Evolutionary conservation across 2,797 vertebrate genomes (phyloP).

Genomic region (Lateolabrax maculatus): DNA sequence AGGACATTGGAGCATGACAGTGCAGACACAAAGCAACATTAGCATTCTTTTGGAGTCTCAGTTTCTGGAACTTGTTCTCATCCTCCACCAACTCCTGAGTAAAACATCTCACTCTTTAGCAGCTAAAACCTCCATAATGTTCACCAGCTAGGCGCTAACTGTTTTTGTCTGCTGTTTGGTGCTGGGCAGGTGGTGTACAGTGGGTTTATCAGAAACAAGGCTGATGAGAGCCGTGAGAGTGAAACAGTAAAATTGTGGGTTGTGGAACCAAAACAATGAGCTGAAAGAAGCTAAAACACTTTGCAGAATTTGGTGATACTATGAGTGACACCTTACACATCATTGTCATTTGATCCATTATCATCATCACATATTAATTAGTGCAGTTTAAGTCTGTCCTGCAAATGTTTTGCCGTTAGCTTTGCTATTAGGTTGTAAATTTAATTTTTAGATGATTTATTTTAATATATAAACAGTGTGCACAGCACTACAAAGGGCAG

Average conservation of each 20-base stretch:
- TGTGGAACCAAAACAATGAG: neutral
- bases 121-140: neutral
- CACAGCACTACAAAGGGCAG: neutral
- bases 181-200: too few relatives aligned
- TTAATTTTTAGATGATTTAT: neutral
- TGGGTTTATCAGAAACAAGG: neutral
- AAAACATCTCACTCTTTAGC: neutral
- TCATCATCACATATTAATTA: neutral
- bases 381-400: neutral
- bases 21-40: slow-evolving; percentile 5
- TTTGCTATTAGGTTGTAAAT: neutral
- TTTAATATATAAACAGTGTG: neutral
- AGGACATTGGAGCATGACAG: neutral
- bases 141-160: neutral
- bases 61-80: too few relatives aligned
- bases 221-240: neutral
- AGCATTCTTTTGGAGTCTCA: neutral
- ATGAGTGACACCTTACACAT: neutral
- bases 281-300: neutral
- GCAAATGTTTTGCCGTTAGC: neutral
- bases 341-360: neutral
- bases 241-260: neutral
- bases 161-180: neutral
- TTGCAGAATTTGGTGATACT: neutral
- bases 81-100: neutral